These are phyloP conservation scores for Geococcyx californianus DNA, from an alignment of 2,113 vertebrate genomes.

Conservation along the genomic window DNA sequence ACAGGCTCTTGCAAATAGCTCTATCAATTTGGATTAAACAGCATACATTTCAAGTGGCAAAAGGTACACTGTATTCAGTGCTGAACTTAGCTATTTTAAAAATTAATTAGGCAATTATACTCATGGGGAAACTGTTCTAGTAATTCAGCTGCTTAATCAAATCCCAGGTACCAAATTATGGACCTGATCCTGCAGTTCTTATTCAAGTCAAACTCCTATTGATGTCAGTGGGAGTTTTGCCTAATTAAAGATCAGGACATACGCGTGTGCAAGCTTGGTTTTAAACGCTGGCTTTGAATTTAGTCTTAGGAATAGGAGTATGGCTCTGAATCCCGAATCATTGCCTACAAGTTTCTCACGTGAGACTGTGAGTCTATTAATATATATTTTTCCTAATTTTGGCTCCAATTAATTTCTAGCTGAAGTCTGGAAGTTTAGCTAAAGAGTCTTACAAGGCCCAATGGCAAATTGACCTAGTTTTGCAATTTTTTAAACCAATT, in stretches of 20 bases:
- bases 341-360: slow-evolving; percentile 52
- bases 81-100: slow-evolving; percentile 67
- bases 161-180: slow-evolving; percentile 69
- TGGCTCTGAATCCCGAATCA: slow-evolving; percentile 22
- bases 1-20: slow-evolving; percentile 10
- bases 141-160: slow-evolving; percentile 66
- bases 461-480: slow-evolving; percentile 60
- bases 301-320: slow-evolving; percentile 46
- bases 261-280: slow-evolving; percentile 9
- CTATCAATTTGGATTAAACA: slow-evolving; percentile 30
- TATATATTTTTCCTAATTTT: slow-evolving; percentile 51
- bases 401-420: slow-evolving; percentile 44
- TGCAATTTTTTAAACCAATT: background rate
- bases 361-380: slow-evolving; percentile 24
- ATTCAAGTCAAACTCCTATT: slow-evolving; percentile 67
- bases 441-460: slow-evolving; percentile 29
- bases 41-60: slow-evolving; percentile 3
- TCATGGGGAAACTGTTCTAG: slow-evolving; percentile 55
- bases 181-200: slow-evolving; percentile 67
- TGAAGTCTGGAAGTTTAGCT: slow-evolving; percentile 58
- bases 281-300: slow-evolving; percentile 56
- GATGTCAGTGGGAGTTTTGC: slow-evolving; percentile 66
- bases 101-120: slow-evolving; percentile 69
- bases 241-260: slow-evolving; percentile 69
- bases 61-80: slow-evolving; percentile 16